These are phyloP conservation scores for Channa striata DNA, from an alignment of 2,797 vertebrate genomes.

Conservation along the genomic window DNA sequence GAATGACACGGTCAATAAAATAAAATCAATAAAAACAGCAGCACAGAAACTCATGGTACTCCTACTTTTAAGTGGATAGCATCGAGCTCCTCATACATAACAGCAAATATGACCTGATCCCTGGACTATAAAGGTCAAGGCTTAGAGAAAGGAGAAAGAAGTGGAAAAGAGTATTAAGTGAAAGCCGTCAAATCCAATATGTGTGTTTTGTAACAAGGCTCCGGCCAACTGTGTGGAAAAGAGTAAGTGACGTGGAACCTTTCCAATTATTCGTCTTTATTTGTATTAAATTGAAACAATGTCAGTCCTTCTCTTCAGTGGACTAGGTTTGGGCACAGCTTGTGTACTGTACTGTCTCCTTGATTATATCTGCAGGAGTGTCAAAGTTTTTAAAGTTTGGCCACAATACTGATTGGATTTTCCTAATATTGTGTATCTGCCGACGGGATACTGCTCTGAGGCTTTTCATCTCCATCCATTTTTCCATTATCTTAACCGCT, in stretches of 20 bases:
- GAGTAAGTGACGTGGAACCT: neutral
- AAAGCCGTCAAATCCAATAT: neutral
- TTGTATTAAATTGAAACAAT: neutral
- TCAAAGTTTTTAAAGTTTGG: neutral
- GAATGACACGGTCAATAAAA: slow-evolving; percentile 14
- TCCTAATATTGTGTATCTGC: too few species aligned
- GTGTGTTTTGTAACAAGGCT: neutral
- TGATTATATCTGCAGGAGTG: neutral
- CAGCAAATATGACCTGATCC: neutral
- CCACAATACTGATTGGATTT: too few species aligned
- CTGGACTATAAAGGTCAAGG: slow-evolving; percentile 4
- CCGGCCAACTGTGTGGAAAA: neutral
- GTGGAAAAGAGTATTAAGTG: neutral
- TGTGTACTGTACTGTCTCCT: neutral
- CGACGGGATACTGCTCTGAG: too few species aligned
- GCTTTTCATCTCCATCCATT: too few species aligned
- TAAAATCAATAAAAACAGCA: neutral
- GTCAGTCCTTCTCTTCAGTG: too few species aligned
- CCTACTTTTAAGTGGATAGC: neutral
- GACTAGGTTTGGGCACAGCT: neutral
- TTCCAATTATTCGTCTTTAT: neutral
- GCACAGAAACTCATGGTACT: neutral
- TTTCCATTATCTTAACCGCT: too few species aligned
- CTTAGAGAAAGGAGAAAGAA: neutral
- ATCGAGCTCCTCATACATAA: slow-evolving; percentile 2